Evolutionary conservation across 2,113 vertebrate genomes (phyloP).

Genomic region (Leiothrix lutea): DNA sequence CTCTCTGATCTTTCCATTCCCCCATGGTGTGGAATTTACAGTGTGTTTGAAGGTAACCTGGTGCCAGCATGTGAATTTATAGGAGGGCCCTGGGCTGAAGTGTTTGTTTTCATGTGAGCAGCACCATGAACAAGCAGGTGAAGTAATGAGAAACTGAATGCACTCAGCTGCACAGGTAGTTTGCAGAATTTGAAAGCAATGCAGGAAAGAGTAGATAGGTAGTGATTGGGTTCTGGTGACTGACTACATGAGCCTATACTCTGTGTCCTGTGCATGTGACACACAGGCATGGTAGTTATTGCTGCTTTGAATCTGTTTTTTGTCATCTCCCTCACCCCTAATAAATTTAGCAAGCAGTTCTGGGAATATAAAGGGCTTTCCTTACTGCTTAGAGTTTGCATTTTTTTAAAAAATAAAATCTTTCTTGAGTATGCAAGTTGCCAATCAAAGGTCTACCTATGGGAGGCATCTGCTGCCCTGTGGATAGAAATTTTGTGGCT

Average conservation of each 20-base stretch:
- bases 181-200: background rate
- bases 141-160: background rate
- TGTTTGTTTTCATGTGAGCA: background rate
- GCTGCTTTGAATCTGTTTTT: background rate
- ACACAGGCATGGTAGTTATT: background rate
- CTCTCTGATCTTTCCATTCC: background rate
- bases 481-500: background rate
- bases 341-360: background rate
- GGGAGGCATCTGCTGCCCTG: background rate
- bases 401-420: background rate
- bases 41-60: background rate
- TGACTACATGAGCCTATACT: rapidly evolving
- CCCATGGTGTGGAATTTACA: background rate
- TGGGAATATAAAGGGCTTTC: background rate
- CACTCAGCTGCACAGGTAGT: background rate
- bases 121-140: background rate
- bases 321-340: background rate
- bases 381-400: background rate
- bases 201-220: background rate
- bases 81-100: background rate
- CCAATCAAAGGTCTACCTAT: rapidly evolving
- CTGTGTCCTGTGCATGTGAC: background rate
- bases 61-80: background rate
- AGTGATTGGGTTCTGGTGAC: background rate
- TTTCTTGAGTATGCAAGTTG: background rate